A percentile compares a stretch with the other conserved stretches of the same genome.
Conservation (phyloP, 2,797 vertebrate species). For the Chrysocyon brachyurus region DNA sequence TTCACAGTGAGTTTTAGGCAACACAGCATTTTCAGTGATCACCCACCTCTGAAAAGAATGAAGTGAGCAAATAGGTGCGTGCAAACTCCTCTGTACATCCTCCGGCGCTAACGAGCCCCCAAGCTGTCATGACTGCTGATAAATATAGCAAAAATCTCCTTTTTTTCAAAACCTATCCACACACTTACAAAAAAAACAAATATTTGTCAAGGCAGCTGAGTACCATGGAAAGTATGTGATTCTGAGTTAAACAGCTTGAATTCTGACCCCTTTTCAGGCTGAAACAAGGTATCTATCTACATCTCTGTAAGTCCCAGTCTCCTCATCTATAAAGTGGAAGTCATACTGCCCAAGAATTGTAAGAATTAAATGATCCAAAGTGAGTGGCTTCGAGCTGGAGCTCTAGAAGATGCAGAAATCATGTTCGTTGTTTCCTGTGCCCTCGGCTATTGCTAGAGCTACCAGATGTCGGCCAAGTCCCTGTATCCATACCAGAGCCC, state of each 20-base stretch:
- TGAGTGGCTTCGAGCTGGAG: not conserved
- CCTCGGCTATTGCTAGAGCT: not conserved
- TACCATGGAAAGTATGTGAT: not conserved
- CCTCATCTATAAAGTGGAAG: not conserved
- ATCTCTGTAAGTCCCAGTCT: not conserved
- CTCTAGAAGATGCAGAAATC: not conserved
- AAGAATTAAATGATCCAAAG: not conserved
- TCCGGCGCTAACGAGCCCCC: not conserved
- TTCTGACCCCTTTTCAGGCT: not conserved
- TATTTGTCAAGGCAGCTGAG: not conserved
- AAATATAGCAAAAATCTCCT: conserved; percentile 3
- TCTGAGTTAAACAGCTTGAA: conserved; percentile 11
- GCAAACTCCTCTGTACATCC: not conserved
- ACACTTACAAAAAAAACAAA: not conserved
- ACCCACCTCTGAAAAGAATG: conserved; percentile 33
- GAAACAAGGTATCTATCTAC: not conserved
- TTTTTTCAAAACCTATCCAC: not conserved
- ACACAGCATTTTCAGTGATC: not conserved
- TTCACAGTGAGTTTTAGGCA: not conserved
- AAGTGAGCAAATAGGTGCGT: not conserved
- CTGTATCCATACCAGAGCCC: not conserved
- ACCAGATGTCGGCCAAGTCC: not conserved
- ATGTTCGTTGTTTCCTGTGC: not conserved
- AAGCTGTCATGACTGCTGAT: not conserved
- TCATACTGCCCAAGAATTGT: not conserved